A percentile compares a stretch with the other conserved stretches of the same genome.
phyloP scores from a whole-genome alignment of 2,797 vertebrate species.

The Trachops cirrhosus region DNA sequence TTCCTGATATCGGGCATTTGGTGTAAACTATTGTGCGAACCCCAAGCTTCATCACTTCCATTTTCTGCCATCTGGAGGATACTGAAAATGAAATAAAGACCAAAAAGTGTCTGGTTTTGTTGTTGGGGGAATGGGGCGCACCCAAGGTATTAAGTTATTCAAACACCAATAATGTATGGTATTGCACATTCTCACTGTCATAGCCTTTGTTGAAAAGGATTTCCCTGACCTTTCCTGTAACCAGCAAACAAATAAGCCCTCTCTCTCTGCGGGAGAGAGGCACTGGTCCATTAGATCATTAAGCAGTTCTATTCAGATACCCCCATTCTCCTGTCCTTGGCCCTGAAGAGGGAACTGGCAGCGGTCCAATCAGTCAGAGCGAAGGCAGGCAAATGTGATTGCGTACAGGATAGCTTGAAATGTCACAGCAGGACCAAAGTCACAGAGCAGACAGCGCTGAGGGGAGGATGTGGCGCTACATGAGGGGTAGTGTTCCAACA shows the following conservation, averaged over 20 bases:
- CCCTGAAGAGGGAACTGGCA: conserved; percentile 89
- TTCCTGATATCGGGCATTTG: conserved; percentile 75
- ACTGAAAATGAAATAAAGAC: conserved; percentile 83
- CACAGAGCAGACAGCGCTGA: conserved; percentile 81
- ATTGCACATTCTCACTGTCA: conserved; percentile 81
- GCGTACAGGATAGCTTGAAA: conserved; percentile 82
- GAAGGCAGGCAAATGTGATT: conserved; percentile 81
- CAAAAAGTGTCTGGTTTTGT: conserved; percentile 73
- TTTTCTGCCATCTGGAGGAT: conserved; percentile 84
- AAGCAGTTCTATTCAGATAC: conserved; percentile 83
- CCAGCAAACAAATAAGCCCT: conserved; percentile 85
- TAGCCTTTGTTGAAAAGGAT: conserved; percentile 85
- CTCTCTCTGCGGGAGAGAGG: conserved; percentile 84
- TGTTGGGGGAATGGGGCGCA: conserved; percentile 74
- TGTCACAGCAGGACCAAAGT: conserved; percentile 84
- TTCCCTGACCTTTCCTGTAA: conserved; percentile 85
- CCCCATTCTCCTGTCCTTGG: conserved; percentile 89
- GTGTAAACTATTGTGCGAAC: conserved; percentile 74
- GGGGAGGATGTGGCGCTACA: conserved; percentile 83
- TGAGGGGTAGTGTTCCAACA: conserved; percentile 86
- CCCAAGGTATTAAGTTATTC: conserved; percentile 84
- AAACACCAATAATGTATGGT: conserved; percentile 80
- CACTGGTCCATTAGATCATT: conserved; percentile 86
- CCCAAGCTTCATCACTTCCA: conserved; percentile 81
- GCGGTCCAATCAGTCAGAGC: conserved; percentile 85